These are phyloP conservation scores for Dasysyrphus albostriatus DNA, from an alignment of 2,888 invertebrate species.

Conservation along the genomic window DNA sequence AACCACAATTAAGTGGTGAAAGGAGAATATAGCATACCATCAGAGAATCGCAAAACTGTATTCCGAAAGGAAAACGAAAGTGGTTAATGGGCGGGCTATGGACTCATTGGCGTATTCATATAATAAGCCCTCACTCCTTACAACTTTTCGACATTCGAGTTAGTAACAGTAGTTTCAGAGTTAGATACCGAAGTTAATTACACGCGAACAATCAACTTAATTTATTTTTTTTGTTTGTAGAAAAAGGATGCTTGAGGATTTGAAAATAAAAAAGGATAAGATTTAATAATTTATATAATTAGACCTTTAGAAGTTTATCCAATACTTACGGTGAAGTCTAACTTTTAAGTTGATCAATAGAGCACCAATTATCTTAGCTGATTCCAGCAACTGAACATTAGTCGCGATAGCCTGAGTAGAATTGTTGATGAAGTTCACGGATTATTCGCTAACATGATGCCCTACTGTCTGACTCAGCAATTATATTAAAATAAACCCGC, in stretches of 20 bases:
- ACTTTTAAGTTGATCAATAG: not conserved
- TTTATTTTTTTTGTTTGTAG: not conserved
- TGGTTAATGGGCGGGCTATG: constrained; percentile 37
- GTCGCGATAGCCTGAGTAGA: too few species aligned
- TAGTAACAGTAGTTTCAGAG: not conserved
- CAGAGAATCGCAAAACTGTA: constrained; percentile 36
- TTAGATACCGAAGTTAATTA: constrained; percentile 32
- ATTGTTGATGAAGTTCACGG: too few species aligned
- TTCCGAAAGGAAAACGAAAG: constrained; percentile 65
- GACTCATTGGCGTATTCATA: not conserved
- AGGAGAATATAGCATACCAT: constrained; percentile 52
- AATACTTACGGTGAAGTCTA: constrained; percentile 3
- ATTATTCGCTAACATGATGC: too few species aligned
- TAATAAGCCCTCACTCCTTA: not conserved
- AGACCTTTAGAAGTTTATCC: not conserved
- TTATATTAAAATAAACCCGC: too few species aligned
- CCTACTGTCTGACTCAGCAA: too few species aligned
- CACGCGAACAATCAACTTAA: constrained; percentile 8
- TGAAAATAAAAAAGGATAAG: constrained; percentile 9
- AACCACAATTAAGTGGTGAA: constrained; percentile 73
- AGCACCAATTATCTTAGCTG: not conserved
- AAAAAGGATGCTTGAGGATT: not conserved
- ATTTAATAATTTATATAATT: constrained; percentile 22
- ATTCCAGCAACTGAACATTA: too few species aligned
- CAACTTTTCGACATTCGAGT: not conserved